Evolutionary conservation across 1,140 invertebrate genomes (phyloP), one percentile per base, ranked within the genome.

Genomic region (Apis mellifera): DNA sequence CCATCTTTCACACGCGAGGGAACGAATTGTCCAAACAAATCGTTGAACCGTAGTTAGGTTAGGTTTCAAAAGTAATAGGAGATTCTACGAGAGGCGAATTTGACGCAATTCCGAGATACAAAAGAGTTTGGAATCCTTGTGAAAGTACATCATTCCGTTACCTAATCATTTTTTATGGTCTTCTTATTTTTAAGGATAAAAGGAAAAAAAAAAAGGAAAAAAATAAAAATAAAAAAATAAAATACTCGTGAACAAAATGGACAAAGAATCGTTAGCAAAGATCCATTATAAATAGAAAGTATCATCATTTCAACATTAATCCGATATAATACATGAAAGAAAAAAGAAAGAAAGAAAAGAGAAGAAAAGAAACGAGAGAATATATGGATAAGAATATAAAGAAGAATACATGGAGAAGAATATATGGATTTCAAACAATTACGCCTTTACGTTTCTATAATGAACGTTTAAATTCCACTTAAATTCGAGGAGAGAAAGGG

Each of bases 251-350:
- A 26, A 1, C 2, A 13, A 19, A 26, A 71, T 11, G 55, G 21
- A 32, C 69, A 23, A 23, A 26, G 23, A 23, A 71, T 52, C 52
- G 23, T 57, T 26, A 26, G 2, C 11, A 26, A 55, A 32, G 19
- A 55, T 12, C 19, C 11, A 72, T 55, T 55, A 57, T 26, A 55
- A 55, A n/a, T 72, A 72, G 70, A 72, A 72, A 72, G 70, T 72
- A 21, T 19, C 23, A 55, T 72, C 57, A 72, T 69, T 69, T 69
- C 42, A 17, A 8, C 66, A 69, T 69, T 69, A 69, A 68, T 9
- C 8, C 21, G 23, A 52, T 23, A 69, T 42, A 42, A 42, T 42
- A 32, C 2, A 32, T 32, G 4, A 3, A 32, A 32, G 2, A 32
- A 26, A 26, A 26, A 32, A 32, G 32, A 32, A 32, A 32, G 2